Evolutionary conservation across 2,888 invertebrate species (phyloP).

Genomic region (Scaptomyza flava): DNA sequence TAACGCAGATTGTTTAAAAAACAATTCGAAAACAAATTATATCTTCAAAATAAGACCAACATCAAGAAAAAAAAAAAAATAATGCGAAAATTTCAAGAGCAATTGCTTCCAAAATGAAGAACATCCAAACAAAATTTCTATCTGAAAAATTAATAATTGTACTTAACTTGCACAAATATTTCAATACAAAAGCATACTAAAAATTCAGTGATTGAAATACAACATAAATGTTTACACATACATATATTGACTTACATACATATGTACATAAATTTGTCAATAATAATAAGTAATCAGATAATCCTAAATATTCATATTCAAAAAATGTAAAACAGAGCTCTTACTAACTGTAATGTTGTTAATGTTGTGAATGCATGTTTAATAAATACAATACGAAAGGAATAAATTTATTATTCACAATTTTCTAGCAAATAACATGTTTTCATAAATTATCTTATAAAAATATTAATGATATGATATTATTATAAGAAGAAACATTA

Average conservation of each 20-base stretch:
- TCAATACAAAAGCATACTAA: conserved; percentile 3
- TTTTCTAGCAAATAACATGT: conserved; percentile 37
- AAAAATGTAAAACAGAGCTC: conserved; percentile 14
- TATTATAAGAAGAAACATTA: conserved; percentile 31
- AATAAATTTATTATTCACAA: conserved; percentile 27
- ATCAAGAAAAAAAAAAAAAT: background rate
- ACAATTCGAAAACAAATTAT: background rate
- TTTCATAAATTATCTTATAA: conserved; percentile 39
- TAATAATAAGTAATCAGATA: conserved; percentile 3
- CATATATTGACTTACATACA: conserved; percentile 6
- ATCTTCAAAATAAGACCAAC: background rate
- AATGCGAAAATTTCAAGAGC: background rate
- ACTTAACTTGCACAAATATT: conserved; percentile 20
- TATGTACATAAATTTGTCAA: conserved; percentile 21
- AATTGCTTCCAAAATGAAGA: background rate
- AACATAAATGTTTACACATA: conserved; percentile 1
- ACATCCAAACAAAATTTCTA: background rate
- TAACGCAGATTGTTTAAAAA: background rate
- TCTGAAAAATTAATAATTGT: conserved; percentile 13
- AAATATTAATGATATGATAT: conserved; percentile 31
- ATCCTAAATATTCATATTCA: background rate
- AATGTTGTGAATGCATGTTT: conserved; percentile 50
- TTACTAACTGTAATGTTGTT: conserved; percentile 22
- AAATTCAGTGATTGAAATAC: conserved; percentile 1
- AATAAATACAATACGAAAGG: conserved; percentile 23